Evolutionary conservation across 2,797 vertebrate genomes (phyloP), one percentile per base, ranked within the genome.

Genomic region (Rhinatrema bivittatum): DNA sequence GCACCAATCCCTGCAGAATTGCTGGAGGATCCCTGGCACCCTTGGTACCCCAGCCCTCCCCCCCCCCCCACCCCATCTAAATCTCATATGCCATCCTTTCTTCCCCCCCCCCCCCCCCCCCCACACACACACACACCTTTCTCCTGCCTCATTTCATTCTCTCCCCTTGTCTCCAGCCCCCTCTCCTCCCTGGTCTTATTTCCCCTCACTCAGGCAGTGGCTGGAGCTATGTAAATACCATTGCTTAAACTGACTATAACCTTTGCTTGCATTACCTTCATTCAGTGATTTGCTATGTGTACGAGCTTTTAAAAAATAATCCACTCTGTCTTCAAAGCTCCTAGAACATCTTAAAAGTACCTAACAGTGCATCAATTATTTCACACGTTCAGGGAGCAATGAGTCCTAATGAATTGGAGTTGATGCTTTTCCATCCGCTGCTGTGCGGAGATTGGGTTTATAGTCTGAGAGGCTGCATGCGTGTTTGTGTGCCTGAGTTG

Each of bases 321-420:
- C 52, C 60, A 50, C 62, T 64, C 32, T 9, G 62, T 64, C 65
- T 68, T 60, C 39, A 0, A 25, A 70, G 70, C 52, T 1, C 45
- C 37, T 46, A 14, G 63, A 72, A 64, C 77, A 72, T 78, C 67
- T 77, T 77, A 74, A 78, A 74, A 78, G 70, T 78, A 51, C 72
- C 73, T 76, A n/a, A 42, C 47, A 17, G 60, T 67, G 69, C 77
- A 80, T 85, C 79, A 82, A 84, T 86, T 84, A 84, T 85, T 84
- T 79, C 86, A 51, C 52, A 72, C 58, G 62, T 77, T 81, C 76
- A 74, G 79, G 68, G 82, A 84, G 69, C 62, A 56, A 73, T 81
- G 75, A 59, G 66, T 74, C 74, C 76, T 84, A 78, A 85, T 81
- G 84, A 82, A 81, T 72, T 76, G 79, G 74, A 62, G 48, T 56